Percentiles rank a stretch among this genome's conserved stretches.
Conservation (phyloP, 2,113 vertebrate genomes). For the Cavia aperea region DNA sequence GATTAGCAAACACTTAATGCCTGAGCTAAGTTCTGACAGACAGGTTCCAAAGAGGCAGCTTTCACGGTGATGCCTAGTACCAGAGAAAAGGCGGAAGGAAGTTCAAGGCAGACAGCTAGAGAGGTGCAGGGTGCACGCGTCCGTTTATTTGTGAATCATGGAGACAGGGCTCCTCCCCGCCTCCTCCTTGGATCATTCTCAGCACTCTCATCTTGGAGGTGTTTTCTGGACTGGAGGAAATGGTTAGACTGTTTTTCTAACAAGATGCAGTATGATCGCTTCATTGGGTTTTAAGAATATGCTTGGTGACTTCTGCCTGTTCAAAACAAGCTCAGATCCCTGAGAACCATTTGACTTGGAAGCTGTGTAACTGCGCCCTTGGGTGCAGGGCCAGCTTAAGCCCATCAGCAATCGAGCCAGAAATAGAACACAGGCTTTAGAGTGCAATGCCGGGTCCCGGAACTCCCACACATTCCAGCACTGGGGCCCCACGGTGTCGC, state of each 20-base stretch:
- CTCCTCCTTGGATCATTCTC: neutral
- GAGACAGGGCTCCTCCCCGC: neutral
- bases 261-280: constrained; percentile 9
- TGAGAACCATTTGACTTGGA: neutral
- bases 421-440: constrained; percentile 38
- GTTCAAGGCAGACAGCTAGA: neutral
- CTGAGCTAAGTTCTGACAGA: neutral
- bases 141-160: neutral
- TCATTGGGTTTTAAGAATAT: constrained; percentile 48
- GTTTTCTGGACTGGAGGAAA: constrained; percentile 3
- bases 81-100: neutral
- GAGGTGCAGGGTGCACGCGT: neutral
- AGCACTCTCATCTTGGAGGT: constrained; percentile 24
- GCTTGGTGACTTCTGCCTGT: constrained; percentile 33
- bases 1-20: neutral
- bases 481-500: neutral
- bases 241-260: constrained; percentile 28
- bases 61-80: neutral
- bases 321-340: neutral
- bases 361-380: neutral
- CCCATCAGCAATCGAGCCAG: neutral
- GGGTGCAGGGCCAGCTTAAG: neutral
- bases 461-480: neutral
- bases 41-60: neutral
- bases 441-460: neutral